Evolutionary conservation across 2,888 invertebrate species (phyloP).

Genomic region (Camptogramma bilineatum): DNA sequence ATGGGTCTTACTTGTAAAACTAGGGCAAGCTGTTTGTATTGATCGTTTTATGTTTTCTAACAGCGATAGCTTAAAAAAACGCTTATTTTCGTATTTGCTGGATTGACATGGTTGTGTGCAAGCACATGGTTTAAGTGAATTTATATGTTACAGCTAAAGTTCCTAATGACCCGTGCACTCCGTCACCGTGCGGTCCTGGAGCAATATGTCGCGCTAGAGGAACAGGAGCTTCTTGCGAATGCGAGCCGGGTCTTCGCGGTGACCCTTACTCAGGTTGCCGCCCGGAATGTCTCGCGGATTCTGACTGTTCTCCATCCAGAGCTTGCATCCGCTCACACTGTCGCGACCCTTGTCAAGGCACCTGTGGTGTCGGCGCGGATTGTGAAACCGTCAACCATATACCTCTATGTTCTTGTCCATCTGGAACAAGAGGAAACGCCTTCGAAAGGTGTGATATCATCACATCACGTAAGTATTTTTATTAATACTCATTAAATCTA

Average conservation of each 20-base stretch:
- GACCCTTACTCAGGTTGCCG: conserved; percentile 91
- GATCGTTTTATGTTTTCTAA: conserved; percentile 15
- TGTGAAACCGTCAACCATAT: conserved; percentile 90
- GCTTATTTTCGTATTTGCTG: conserved; percentile 56
- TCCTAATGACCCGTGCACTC: conserved; percentile 91
- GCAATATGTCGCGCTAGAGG: conserved; percentile 92
- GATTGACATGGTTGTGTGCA: conserved; percentile 13
- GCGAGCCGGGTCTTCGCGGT: conserved; percentile 89
- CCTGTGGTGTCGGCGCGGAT: conserved; percentile 93
- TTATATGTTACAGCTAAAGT: conserved; percentile 67
- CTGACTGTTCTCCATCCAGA: conserved; percentile 93
- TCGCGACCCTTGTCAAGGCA: conserved; percentile 92
- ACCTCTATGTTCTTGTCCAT: conserved; percentile 90
- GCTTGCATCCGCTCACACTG: conserved; percentile 94
- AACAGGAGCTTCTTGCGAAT: conserved; percentile 89
- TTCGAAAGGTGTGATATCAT: conserved; percentile 86
- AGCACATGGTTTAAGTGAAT: conserved; percentile 23
- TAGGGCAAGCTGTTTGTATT: conserved; percentile 57
- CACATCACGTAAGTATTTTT: conserved; percentile 60
- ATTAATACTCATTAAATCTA: not conserved
- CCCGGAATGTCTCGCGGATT: conserved; percentile 94
- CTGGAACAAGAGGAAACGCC: conserved; percentile 88
- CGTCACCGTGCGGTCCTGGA: conserved; percentile 93
- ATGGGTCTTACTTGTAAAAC: conserved; percentile 83
- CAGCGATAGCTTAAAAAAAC: conserved; percentile 50